Evolutionary conservation across 2,888 invertebrate species (phyloP), one percentile per base, ranked within the genome.

Genomic region (Napeogenes inachia): DNA sequence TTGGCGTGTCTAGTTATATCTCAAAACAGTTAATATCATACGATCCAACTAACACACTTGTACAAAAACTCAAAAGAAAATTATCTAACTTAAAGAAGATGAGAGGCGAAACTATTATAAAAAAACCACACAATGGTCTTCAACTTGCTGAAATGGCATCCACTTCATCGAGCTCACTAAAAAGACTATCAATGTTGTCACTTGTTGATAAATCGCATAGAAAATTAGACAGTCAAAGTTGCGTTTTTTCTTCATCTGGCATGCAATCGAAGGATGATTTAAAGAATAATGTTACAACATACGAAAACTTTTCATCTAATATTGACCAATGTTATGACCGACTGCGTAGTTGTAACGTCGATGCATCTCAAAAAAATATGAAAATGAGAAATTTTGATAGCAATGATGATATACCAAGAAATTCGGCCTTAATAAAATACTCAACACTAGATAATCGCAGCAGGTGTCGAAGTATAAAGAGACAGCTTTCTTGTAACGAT

Each of bases 401-500:
- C 72, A 88, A 86, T 70, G 85, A 87, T 8, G 85, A 87, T 65
- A 65, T 81, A 47, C 75, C 77, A 61, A 81, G 82, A 71, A 81
- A 82, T 68, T 82, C 87, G 45, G 83, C 86, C 3, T 76, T 76
- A 63, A 84, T 84, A 72, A 90, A 89, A 73, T 90, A 87, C 79
- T 90, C 89, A 62, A 90, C 90, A 63, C 74, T 90, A 73, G 90
- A 90, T 75, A 89, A 88, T 72, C 84, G 89, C 60, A 88, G 85
- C 75, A 81, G 87, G 67, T 87, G 89, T 81, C 82, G 84, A 69
- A 85, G 85, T 75, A 88, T 90, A 73, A 83, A 81, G 71, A 82
- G 90, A 69, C 90, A 90, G 77, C 82, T 91, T 87, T 91, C 91
- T 60, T 91, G 85, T 75, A 91, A 88, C 73, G 91, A 91, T 73